Percentiles rank a stretch among this genome's conserved stretches.
Conservation (phyloP, 35 echinoderm and acorn worm genomes). For the Apostichopus californicus region DNA sequence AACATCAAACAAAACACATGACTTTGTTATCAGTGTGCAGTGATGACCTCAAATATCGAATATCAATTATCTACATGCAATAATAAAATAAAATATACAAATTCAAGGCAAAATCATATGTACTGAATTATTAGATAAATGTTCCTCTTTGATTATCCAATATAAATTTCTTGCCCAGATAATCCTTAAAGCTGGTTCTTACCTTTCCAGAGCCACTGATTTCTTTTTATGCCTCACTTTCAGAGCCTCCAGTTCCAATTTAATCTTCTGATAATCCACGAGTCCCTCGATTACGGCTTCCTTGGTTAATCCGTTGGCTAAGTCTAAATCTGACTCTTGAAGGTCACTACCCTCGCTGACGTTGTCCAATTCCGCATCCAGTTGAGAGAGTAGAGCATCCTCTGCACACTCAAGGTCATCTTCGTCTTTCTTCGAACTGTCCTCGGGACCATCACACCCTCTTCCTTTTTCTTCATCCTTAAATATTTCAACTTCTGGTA, state of each 20-base stretch:
- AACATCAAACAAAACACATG: too few relatives aligned
- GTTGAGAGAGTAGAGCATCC: constrained; percentile 71
- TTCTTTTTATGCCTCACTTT: constrained; percentile 56
- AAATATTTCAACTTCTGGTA: not conserved
- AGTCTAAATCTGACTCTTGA: not conserved
- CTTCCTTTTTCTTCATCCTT: not conserved
- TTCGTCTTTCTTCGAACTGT: not conserved
- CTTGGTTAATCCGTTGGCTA: constrained; percentile 29
- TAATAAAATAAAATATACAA: not conserved
- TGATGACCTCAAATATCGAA: too few relatives aligned
- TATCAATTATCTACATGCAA: too few relatives aligned
- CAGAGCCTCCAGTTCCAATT: constrained; percentile 8
- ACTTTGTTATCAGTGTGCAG: too few relatives aligned
- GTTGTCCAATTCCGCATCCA: constrained; percentile 72
- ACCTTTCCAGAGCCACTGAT: constrained; percentile 48
- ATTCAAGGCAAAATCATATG: too few relatives aligned
- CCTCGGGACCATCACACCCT: not conserved
- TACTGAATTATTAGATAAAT: too few relatives aligned
- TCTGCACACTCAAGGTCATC: constrained; percentile 44
- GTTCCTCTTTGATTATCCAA: too few relatives aligned
- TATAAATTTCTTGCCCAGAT: too few relatives aligned
- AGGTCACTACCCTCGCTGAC: constrained; percentile 10
- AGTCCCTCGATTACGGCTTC: constrained; percentile 37
- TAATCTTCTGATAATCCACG: constrained; percentile 61
- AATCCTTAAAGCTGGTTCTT: not conserved